phyloP scores from a whole-genome alignment of 2,113 vertebrate genomes.

The Silurus asotus region DNA sequence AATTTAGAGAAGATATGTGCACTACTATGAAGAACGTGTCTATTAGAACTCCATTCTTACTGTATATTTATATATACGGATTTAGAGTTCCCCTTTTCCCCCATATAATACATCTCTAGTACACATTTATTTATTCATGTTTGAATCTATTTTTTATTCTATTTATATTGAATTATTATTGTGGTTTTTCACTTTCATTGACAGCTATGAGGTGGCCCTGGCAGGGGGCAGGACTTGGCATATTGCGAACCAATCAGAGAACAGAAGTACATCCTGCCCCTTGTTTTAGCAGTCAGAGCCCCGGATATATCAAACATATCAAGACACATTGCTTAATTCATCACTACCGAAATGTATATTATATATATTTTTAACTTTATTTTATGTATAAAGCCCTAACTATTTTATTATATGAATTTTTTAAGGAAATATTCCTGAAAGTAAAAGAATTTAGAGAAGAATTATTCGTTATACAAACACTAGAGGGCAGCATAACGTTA shows the following conservation, averaged over 20 bases:
- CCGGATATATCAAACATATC: background rate
- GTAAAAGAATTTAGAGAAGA: background rate
- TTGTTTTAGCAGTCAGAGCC: background rate
- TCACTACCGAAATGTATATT: background rate
- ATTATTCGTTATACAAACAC: background rate
- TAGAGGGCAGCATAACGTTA: slow-evolving; percentile 9
- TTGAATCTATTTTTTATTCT: too few species aligned
- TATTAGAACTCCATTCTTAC: background rate
- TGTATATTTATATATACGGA: background rate
- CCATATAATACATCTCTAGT: background rate
- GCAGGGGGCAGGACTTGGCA: background rate
- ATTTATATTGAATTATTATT: background rate
- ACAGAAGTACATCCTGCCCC: background rate
- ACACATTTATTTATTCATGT: too few species aligned
- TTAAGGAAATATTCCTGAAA: background rate
- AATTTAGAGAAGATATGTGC: background rate
- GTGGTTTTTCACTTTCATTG: background rate
- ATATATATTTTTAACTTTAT: background rate
- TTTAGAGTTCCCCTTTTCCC: background rate
- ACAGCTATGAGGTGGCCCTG: background rate
- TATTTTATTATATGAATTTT: background rate
- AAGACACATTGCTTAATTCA: background rate
- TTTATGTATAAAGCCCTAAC: background rate
- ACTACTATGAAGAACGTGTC: background rate
- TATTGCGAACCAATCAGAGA: background rate